These are phyloP conservation scores for Prosopocoilus inquinatus DNA, from an alignment of 2,888 invertebrate genomes.

Conservation along the genomic window DNA sequence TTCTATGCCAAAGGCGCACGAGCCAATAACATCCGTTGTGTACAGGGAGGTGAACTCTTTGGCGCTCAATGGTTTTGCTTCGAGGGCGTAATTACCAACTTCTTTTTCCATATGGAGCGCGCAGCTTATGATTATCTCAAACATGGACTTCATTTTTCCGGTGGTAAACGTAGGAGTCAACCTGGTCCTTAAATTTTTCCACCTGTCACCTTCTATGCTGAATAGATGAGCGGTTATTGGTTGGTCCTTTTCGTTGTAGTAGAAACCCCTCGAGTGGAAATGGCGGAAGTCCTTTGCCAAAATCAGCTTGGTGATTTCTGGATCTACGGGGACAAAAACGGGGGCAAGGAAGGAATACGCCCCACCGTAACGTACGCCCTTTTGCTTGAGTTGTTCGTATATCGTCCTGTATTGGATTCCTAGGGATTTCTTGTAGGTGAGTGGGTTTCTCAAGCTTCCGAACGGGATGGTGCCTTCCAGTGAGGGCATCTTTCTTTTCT, in stretches of 20 bases:
- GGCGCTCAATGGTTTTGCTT: background rate
- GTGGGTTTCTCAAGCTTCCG: conserved; percentile 10
- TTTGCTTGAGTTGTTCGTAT: conserved; percentile 7
- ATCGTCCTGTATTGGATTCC: background rate
- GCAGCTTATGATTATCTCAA: conserved; percentile 35
- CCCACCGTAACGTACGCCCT: conserved; percentile 16
- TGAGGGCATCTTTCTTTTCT: conserved; percentile 12
- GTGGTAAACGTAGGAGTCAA: conserved; percentile 50
- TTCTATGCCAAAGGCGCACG: conserved; percentile 59
- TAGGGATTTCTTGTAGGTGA: background rate
- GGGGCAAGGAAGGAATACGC: conserved; percentile 10
- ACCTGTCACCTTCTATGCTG: conserved; percentile 8
- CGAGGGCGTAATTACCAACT: background rate
- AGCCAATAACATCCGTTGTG: conserved; percentile 58
- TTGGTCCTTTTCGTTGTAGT: conserved; percentile 13
- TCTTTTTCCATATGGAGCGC: background rate
- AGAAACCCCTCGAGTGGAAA: conserved; percentile 12
- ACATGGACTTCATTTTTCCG: conserved; percentile 62
- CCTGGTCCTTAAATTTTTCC: conserved; percentile 12
- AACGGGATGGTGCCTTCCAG: conserved; percentile 12
- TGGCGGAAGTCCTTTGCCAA: conserved; percentile 14
- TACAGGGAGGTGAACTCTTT: conserved; percentile 34
- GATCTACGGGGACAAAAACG: conserved; percentile 12
- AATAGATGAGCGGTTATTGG: conserved; percentile 10
- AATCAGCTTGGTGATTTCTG: conserved; percentile 7